Base-by-base conservation (phyloP, 2,888 invertebrate genomes). In the Drosophila tanythrix region DNA sequence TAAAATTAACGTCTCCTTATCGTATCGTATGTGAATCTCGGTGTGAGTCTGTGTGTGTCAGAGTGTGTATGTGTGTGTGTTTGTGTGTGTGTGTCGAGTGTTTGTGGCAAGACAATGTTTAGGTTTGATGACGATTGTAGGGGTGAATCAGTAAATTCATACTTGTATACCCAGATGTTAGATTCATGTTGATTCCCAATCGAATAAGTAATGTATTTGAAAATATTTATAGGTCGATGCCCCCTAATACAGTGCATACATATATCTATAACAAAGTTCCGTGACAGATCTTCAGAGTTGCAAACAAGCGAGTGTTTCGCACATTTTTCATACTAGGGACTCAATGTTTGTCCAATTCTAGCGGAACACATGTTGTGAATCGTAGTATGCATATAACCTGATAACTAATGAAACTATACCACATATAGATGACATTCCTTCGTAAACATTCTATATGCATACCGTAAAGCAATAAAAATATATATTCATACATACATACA, bases 281-380 rank as follows among this genome's bases (percentile, higher is more conserved):
- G 59, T 8, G 29, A 36, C 18, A 11, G 29, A 18, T 46, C 21
- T 29, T 46, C 6, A 46, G 15, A 40, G 40, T 57, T 40, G 57
- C 25, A 35, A 38, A 59, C 27, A 35, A 35, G 21, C 4, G 46
- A 46, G 46, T 15, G 46, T 46, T 46, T 25, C 15, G 21, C 21
- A 46, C 46, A 25, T 25, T 25, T 56, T 57, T 43, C 31, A 13
- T 13, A 31, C 31, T 33, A 35, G 63, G 63, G 40, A 60, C 60
- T 75, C 27, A 52, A 50, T 59, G 10, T 59, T 43, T 27, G 70
- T 51, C 70, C 67, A 67, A 52, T 15, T 27, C 29, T 25, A 43
- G 46, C 13, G 27, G 13, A 58, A 31, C 18, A 50, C 66, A 21
- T 59, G 27, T 79, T 81, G 79, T 81, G 79, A 81, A 79, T 43